Evolutionary conservation across 2,888 invertebrate genomes (phyloP), one percentile per base, ranked within the genome.

Genomic region (Melanargia galathea): DNA sequence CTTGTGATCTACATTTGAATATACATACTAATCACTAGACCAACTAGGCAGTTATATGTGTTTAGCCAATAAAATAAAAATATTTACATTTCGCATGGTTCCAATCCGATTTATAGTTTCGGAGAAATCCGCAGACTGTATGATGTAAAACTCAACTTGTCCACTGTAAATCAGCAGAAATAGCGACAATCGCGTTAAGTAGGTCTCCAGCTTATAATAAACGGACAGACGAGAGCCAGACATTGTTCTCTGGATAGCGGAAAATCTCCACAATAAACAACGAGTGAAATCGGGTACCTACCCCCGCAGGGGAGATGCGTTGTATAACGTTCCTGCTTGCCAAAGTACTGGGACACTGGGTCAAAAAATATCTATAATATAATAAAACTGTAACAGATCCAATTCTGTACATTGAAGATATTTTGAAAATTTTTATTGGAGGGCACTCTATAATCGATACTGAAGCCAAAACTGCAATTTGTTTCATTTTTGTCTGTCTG

Each of bases 201-300:
- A 48, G 35, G 58, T 58, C 58, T 58, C 58, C 10, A 58, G 33
- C 33, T 58, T 48, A 35, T 58, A 58, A 58, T 48, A 58, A 57
- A 58, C 58, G n/a, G 58, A 48, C 58, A 58, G 35, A 46, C 54
- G n/a, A n/a, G n/a, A n/a, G 2, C 26, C 18, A 38, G 60, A 55
- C 54, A 54, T 61, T 54, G 45, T 54, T 33, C 35, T 46, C 33
- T 61, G 16, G 54, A 61, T 54, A 46, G 54, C 45, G 22, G 45
- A 55, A 61, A 61, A 52, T 58, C 58, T 58, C 58, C 7, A 48
- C 58, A 35, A 58, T 58, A 52, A 52, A 52, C 52, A 20, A 20
- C 20, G 33, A 35, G 52, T 13, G 11, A 43, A 18, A 43, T 43
- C 20, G 2, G 11, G 13, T 4, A 20, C 20, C 35, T 58, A 26